Evolutionary conservation across 2,888 invertebrate species (phyloP).

Genomic region (Tuberolachnus salignus): DNA sequence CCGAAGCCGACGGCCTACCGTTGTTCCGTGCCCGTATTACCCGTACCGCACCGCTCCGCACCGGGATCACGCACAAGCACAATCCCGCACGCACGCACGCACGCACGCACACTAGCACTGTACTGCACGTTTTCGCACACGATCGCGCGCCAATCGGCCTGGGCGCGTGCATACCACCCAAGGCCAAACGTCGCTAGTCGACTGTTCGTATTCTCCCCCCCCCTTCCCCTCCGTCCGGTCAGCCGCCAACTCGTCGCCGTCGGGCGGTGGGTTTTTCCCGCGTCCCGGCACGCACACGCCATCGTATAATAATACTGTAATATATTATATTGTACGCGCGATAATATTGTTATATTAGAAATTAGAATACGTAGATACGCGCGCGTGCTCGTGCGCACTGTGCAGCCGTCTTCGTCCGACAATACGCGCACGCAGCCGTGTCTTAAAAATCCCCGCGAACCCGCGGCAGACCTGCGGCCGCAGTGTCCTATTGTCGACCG

Average conservation of each 20-base stretch:
- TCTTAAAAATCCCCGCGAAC: too few species aligned
- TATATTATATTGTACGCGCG: neutral
- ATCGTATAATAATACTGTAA: neutral
- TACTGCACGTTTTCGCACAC: neutral
- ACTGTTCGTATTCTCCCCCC: slow-evolving; percentile 4
- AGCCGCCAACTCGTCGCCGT: too few species aligned
- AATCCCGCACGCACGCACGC: neutral
- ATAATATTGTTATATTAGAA: neutral
- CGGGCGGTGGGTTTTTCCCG: neutral
- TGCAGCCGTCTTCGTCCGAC: neutral
- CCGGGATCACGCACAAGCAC: neutral
- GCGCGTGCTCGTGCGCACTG: too few species aligned
- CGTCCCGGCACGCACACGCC: neutral
- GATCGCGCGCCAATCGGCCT: neutral
- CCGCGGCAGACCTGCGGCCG: too few species aligned
- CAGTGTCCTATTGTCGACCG: too few species aligned
- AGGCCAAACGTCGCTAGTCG: slow-evolving; percentile 30
- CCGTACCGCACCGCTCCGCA: neutral
- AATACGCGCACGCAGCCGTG: neutral
- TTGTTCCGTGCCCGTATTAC: slow-evolving; percentile 13
- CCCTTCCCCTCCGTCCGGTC: neutral
- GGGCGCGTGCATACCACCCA: slow-evolving; percentile 7
- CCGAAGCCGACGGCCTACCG: neutral
- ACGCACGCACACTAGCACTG: neutral
- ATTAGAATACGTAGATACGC: too few species aligned